Conservation (phyloP, 2,888 invertebrate genomes). For the Acleris emargana region DNA sequence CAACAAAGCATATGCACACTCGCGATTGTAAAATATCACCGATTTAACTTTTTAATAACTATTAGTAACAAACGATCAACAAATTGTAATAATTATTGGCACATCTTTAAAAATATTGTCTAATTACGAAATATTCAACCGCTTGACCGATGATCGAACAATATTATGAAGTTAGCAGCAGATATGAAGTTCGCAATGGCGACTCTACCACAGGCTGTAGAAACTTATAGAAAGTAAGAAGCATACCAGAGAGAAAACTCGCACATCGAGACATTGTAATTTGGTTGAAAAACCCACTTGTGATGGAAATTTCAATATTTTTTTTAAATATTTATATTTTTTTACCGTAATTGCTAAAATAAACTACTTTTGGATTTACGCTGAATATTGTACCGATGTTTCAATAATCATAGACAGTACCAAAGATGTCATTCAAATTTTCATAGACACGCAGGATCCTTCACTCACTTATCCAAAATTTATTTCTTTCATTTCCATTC, state of each 20-base stretch:
- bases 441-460: slow-evolving; percentile 41
- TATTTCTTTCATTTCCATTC: slow-evolving; percentile 51
- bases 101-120: slow-evolving; percentile 67
- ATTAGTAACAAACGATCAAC: slow-evolving; percentile 55
- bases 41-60: slow-evolving; percentile 53
- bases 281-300: no score
- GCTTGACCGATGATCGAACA: slow-evolving; percentile 81
- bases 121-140: slow-evolving; percentile 73
- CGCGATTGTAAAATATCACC: slow-evolving; percentile 63
- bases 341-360: no score
- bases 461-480: slow-evolving; percentile 45
- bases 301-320: no score
- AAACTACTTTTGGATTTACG: no score
- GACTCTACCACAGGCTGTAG: slow-evolving; percentile 43
- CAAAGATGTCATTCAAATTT: slow-evolving; percentile 35
- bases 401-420: slow-evolving; percentile 10
- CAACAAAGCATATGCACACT: slow-evolving; percentile 83
- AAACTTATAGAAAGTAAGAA: background rate
- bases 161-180: slow-evolving; percentile 53
- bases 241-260: no score
- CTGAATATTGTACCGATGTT: background rate
- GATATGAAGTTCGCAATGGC: slow-evolving; percentile 67
- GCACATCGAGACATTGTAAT: no score
- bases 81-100: slow-evolving; percentile 65
- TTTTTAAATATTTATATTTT: no score